phyloP scores from a whole-genome alignment of 2,888 invertebrate genomes.

The Odontothrips loti region DNA sequence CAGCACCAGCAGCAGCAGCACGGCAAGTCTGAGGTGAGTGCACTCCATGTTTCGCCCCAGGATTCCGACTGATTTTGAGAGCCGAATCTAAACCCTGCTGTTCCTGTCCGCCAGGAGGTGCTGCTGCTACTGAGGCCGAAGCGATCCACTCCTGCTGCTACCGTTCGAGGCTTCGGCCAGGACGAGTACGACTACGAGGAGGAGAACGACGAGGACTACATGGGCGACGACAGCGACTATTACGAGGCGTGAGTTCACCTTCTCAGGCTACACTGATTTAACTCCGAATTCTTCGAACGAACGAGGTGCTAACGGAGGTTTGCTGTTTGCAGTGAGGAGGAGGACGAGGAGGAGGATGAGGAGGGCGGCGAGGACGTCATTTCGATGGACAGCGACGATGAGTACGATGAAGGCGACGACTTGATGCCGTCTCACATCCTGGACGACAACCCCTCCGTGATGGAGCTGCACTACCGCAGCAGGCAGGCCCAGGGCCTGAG shows the following conservation, averaged over 20 bases:
- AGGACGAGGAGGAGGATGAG: not conserved
- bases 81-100: not conserved
- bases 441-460: not conserved
- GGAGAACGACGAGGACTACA: constrained; percentile 2
- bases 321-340: not conserved
- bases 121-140: not conserved
- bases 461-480: constrained; percentile 15
- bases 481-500: not conserved
- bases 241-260: not conserved
- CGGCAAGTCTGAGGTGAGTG: not conserved
- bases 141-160: not conserved
- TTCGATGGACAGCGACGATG: not conserved
- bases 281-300: not conserved
- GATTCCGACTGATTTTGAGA: too few species aligned
- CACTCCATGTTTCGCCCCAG: too few species aligned
- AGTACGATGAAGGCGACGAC: not conserved
- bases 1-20: not conserved
- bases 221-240: not conserved
- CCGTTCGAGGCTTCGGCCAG: not conserved
- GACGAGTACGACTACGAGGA: constrained; percentile 2
- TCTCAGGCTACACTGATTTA: not conserved
- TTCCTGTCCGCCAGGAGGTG: not conserved
- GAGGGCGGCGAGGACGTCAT: not conserved
- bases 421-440: not conserved
- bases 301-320: too few species aligned